Base-by-base conservation (phyloP, 1,140 invertebrate species). In the Coboldia fuscipes region DNA sequence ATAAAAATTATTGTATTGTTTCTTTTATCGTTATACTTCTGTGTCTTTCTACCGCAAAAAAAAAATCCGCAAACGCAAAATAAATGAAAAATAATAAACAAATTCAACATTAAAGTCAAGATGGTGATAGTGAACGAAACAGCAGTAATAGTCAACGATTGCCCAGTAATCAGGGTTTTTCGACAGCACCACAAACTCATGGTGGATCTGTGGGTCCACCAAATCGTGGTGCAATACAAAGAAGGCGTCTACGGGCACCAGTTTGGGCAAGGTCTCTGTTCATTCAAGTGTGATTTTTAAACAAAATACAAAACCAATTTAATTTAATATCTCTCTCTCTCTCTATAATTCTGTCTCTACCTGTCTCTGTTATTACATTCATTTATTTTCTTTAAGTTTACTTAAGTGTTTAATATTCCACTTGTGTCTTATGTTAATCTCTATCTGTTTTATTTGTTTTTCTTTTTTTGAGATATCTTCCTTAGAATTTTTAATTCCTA, bases 231-330 rank as follows among this genome's bases (percentile, higher is more conserved):
- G 19, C 27, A 29, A 29, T 29, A 29, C 27, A 29, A 13, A 29
- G 27, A 60, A 63, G 71, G 55, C 68, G 70, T 46, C 68, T 75
- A 54, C 67, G 71, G 57, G 73, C 70, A 53, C 72, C 72, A 47
- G 67, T 72, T 48, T 75, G 73, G 73, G 70, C 71, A 57, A 69
- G 72, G 61, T 73, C 69, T 59, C 23, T 24, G 18, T 6, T 24
- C 18, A 21, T 28, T 48, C 44, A 43, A 45, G 46, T 30, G 27
- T 42, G 45, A 43, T 39, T 37, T 45, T 45, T 42, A 34, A 40
- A 38, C 34, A 41, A 28, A 37, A 16, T 13, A 34, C 27, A 35
- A 34, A 22, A 35, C 22, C 29, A 39, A 18, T 26, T 31, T 23
- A 31, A 36, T 13, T 19, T 34, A 17, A 20, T 16, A 10, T 27